Evolutionary conservation across 1,140 invertebrate genomes (phyloP).

Genomic region (Physella acuta): DNA sequence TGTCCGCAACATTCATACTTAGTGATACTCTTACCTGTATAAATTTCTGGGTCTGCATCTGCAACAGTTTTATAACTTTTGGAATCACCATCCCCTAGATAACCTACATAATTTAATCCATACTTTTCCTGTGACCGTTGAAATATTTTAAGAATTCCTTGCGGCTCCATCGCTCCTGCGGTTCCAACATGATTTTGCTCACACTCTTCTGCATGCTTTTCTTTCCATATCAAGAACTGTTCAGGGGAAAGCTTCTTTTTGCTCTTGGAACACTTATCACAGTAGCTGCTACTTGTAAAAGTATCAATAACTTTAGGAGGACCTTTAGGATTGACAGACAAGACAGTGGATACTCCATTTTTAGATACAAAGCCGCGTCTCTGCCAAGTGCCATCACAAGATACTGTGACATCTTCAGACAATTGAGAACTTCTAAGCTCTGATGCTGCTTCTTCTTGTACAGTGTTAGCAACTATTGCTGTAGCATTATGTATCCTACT

Average conservation of each 20-base stretch:
- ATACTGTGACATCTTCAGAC: neutral
- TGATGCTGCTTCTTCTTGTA: neutral
- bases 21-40: neutral
- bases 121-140: neutral
- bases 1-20: neutral
- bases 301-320: neutral
- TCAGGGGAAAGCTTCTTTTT: neutral
- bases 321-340: neutral
- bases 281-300: neutral
- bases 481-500: neutral
- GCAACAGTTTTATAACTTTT: neutral
- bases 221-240: neutral
- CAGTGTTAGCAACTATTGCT: neutral
- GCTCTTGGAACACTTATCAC: slow-evolving; percentile 1
- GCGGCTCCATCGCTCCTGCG: neutral
- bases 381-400: slow-evolving; percentile 10
- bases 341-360: neutral
- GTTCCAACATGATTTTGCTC: neutral
- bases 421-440: neutral
- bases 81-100: neutral
- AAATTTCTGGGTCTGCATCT: neutral
- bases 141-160: neutral
- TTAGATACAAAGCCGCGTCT: neutral
- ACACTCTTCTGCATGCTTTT: neutral
- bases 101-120: neutral